These are phyloP conservation scores for Ethmia dodecea DNA, from an alignment of 2,888 invertebrate genomes.

Conservation along the genomic window DNA sequence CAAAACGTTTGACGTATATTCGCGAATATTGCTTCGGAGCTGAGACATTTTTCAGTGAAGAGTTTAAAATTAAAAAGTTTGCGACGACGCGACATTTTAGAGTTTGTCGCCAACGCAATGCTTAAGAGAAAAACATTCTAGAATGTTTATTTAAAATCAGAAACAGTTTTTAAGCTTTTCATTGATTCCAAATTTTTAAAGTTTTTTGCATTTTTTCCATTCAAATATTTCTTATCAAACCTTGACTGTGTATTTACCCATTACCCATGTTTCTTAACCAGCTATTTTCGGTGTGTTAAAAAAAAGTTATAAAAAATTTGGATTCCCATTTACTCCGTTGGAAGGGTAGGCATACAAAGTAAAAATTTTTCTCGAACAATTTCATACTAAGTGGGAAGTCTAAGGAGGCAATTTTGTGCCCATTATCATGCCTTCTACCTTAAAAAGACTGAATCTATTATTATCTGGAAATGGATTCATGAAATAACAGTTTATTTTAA, in stretches of 20 bases:
- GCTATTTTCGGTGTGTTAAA: too few relatives aligned
- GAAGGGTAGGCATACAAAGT: conserved; percentile 1
- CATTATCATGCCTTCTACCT: conserved; percentile 18
- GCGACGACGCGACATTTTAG: too few relatives aligned
- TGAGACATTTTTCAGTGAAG: conserved; percentile 18
- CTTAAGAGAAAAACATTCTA: too few relatives aligned
- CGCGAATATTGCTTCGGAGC: conserved; percentile 27
- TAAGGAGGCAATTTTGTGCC: conserved; percentile 18
- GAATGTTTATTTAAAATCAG: too few relatives aligned
- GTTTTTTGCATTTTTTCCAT: too few relatives aligned
- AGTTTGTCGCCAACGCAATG: too few relatives aligned
- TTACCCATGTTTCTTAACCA: too few relatives aligned
- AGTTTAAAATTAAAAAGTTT: conserved; percentile 35
- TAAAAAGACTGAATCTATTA: conserved; percentile 13
- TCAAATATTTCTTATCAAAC: too few relatives aligned
- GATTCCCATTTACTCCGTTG: conserved; percentile 1
- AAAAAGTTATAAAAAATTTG: too few relatives aligned
- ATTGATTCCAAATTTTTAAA: too few relatives aligned
- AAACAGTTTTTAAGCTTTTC: too few relatives aligned
- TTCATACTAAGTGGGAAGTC: conserved; percentile 10
- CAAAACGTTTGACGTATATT: conserved; percentile 34
- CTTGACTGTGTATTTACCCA: too few relatives aligned
- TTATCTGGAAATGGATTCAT: conserved; percentile 10
- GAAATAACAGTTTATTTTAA: not conserved
- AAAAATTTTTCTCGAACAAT: conserved; percentile 10